Evolutionary conservation across 2,113 vertebrate species (phyloP).

Genomic region (Poecile atricapillus): DNA sequence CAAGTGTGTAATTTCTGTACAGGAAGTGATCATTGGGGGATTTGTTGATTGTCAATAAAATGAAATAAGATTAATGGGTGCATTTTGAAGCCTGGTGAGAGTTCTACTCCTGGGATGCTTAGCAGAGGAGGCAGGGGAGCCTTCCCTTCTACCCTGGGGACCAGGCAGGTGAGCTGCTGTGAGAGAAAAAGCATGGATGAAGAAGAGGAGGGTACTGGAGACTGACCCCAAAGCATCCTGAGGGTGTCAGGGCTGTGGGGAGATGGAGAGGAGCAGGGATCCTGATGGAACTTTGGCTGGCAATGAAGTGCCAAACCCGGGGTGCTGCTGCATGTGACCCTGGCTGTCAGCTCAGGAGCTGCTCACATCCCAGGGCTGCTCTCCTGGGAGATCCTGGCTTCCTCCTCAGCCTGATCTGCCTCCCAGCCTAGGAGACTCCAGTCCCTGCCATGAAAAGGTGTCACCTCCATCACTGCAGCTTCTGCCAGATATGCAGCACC

Average conservation of each 20-base stretch:
- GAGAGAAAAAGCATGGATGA: background rate
- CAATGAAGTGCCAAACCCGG: fast-evolving
- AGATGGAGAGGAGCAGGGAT: fast-evolving
- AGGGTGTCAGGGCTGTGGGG: background rate
- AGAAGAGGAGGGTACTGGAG: background rate
- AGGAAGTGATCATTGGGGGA: background rate
- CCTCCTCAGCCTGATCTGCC: background rate
- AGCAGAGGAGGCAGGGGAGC: background rate
- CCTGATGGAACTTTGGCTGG: background rate
- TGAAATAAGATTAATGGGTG: background rate
- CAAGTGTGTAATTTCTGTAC: background rate
- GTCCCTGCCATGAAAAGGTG: background rate
- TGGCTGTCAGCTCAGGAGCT: background rate
- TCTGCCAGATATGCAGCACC: background rate
- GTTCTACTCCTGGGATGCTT: background rate
- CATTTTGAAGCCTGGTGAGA: background rate
- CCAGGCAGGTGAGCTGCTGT: background rate
- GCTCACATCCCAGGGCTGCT: background rate
- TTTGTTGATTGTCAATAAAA: background rate
- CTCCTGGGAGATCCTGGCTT: background rate
- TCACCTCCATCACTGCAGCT: background rate
- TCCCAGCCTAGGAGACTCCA: background rate
- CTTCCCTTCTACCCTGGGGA: background rate
- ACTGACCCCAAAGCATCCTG: background rate
- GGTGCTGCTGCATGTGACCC: background rate